Conservation (phyloP, 2,113 vertebrate genomes). For the Propithecus coquereli region DNA sequence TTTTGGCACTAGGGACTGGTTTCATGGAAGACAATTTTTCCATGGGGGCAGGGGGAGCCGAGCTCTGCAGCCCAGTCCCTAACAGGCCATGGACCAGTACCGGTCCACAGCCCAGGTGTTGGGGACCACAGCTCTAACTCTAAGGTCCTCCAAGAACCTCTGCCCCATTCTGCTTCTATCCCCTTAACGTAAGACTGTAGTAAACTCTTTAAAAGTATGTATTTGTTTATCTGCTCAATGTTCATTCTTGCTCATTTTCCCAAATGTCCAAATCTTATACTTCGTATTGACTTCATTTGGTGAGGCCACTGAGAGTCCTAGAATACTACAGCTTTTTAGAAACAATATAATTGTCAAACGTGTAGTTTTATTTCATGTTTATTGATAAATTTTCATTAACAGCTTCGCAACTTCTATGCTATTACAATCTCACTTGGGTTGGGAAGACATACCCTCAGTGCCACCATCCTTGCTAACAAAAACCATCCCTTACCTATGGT, state of each 20-base stretch:
- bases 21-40: no score
- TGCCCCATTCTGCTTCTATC: not conserved
- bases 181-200: not conserved
- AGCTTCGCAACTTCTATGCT: not conserved
- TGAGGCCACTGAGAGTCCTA: not conserved
- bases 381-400: not conserved
- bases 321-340: not conserved
- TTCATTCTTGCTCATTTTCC: not conserved
- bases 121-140: not conserved
- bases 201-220: not conserved
- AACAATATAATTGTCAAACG: not conserved
- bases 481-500: not conserved
- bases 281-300: not conserved
- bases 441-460: not conserved
- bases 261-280: not conserved
- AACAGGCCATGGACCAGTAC: no score
- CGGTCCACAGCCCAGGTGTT: no score
- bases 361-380: not conserved
- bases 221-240: not conserved
- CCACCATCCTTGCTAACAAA: not conserved
- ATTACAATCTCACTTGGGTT: not conserved
- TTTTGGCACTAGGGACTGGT: no score
- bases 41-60: no score
- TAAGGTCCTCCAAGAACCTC: not conserved
- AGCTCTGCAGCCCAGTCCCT: no score